Base-by-base conservation (phyloP, 1,140 invertebrate genomes). In the Galleria mellonella region DNA sequence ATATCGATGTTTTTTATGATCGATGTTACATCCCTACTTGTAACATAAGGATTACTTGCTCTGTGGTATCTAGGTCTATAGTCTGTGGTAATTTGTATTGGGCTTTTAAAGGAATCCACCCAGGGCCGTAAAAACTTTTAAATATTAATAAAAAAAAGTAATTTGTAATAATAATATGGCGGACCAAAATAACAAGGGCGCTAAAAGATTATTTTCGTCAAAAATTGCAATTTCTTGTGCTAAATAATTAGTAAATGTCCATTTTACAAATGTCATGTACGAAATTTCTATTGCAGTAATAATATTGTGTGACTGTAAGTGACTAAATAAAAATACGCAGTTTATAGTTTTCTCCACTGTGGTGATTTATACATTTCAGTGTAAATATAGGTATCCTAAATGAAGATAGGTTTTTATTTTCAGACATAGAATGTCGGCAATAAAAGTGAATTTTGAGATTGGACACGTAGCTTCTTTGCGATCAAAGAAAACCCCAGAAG, bases 401-500 rank as follows among this genome's bases (percentile, higher is more conserved):
- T 52, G 10, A 47, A 35, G 9, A 9, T 17, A 15, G 9, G n/a
- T 37, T 9, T 17, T 17, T 35, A 39, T 12, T 66, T 72, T 49
- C 60, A 75, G 72, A 38, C 43, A 35, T 29, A 77, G 41, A 62
- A 90, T 87, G 79, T 93, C 93, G 88, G 88, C 91, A 59, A 91
- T 97, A 54, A 92, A 92, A 83, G 94, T 98, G 46, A 93, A 92
- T 68, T 90, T 98, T 67, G 96, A 98, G 88, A 93, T 98, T 73
- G 97, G 97, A 28, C 97, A 99, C 81, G 90, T 91, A 70, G 94
- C 97, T 50, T 90, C 89, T 37, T 85, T 97, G 51, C 90, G 93
- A 62, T 89, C 90, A 10, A 93, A 94, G 70, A 90, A 89, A 49
- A 96, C 95, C 6, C 89, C 90, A 10, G 93, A 97, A 78, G 96